Conservation (phyloP, 2,888 invertebrate genomes). For the Schrankia costaestrigalis region DNA sequence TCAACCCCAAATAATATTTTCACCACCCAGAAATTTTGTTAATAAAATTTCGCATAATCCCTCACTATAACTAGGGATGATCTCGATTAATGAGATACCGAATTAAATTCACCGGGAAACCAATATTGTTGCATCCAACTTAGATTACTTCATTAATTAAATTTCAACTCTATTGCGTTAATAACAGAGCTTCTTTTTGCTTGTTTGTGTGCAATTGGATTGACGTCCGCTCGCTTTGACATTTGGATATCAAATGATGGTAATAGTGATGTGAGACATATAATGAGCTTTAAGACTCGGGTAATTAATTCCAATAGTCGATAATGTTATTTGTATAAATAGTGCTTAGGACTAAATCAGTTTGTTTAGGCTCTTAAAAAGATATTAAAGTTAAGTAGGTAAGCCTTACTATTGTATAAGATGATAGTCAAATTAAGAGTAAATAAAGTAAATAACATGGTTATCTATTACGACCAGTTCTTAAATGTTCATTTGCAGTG, state of each 20-base stretch:
- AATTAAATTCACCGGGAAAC: slow-evolving; percentile 69
- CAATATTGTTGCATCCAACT: slow-evolving; percentile 61
- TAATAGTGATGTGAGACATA: slow-evolving; percentile 12
- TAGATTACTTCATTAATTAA: slow-evolving; percentile 30
- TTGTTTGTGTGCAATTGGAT: slow-evolving; percentile 16
- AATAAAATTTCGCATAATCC: slow-evolving; percentile 70
- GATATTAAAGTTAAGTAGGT: no score
- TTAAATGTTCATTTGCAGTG: no score
- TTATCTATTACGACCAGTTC: no score
- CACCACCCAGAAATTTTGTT: slow-evolving; percentile 48
- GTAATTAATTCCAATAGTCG: no score
- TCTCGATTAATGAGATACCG: slow-evolving; percentile 70
- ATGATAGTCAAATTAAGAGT: no score
- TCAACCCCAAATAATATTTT: slow-evolving; percentile 28
- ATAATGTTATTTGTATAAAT: no score
- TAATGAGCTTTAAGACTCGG: no score
- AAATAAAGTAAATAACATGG: no score
- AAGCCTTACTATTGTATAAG: no score
- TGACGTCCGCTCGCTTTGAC: slow-evolving; percentile 43
- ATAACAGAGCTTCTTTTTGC: slow-evolving; percentile 43
- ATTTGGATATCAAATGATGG: slow-evolving; percentile 65
- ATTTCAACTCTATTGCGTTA: slow-evolving; percentile 38
- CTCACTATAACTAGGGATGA: slow-evolving; percentile 54
- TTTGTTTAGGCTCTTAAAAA: no score
- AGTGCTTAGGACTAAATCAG: no score